Conservation (phyloP, 2,113 vertebrate genomes). For the Mastomys coucha region DNA sequence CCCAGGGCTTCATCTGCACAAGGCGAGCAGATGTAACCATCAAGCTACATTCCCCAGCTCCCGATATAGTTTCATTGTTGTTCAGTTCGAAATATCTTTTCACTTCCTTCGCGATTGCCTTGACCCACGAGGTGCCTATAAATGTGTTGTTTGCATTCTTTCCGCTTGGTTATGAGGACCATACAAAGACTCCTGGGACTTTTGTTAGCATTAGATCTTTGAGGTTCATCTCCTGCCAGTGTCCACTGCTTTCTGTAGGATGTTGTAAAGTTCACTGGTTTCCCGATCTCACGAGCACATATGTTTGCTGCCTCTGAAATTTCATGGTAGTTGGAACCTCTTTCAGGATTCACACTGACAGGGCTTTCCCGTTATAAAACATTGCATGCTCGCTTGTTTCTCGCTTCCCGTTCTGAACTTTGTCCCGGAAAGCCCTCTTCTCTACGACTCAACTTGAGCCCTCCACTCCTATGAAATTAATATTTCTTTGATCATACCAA, state of each 20-base stretch:
- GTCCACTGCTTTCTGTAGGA: neutral
- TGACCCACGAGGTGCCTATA: slow-evolving; percentile 6
- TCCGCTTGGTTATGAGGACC: slow-evolving; percentile 8
- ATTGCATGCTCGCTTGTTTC: neutral
- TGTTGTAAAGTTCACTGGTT: neutral
- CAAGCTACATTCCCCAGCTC: neutral
- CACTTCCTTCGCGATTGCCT: slow-evolving; percentile 39
- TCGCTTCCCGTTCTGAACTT: neutral
- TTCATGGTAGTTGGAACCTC: neutral
- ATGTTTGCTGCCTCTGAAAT: neutral
- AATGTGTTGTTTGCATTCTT: slow-evolving; percentile 44
- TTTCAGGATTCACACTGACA: neutral
- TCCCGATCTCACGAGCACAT: neutral
- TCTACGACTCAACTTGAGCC: neutral
- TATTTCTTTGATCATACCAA: neutral
- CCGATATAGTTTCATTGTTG: slow-evolving; percentile 34
- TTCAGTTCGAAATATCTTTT: slow-evolving; percentile 43
- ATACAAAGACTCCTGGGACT: neutral
- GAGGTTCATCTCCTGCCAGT: neutral
- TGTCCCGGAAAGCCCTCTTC: neutral
- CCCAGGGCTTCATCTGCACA: too few relatives aligned
- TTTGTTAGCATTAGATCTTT: neutral
- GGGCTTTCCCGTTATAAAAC: neutral
- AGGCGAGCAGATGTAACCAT: neutral
- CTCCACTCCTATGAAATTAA: neutral